Percentiles rank a stretch among this genome's conserved stretches.
Conservation (phyloP, 2,888 invertebrate genomes). For the Eristalis intricaria region DNA sequence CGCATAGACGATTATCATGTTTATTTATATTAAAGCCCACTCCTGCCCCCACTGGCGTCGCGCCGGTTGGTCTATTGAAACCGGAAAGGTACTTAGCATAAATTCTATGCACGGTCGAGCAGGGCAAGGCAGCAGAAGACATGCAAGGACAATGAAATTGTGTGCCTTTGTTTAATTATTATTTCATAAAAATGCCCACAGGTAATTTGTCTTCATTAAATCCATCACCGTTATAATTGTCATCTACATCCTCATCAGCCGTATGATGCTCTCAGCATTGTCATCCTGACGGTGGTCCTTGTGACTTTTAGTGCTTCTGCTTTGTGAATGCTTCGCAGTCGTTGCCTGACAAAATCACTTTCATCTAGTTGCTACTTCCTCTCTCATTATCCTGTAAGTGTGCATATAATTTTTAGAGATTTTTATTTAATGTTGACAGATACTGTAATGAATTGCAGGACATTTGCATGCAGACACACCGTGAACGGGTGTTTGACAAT, state of each 20-base stretch:
- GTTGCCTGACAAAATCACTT: slow-evolving; percentile 11
- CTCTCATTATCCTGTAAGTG: slow-evolving; percentile 18
- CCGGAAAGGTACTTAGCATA: slow-evolving; percentile 67
- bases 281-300: slow-evolving; percentile 41
- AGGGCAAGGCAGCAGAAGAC: slow-evolving; percentile 23
- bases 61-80: slow-evolving; percentile 30
- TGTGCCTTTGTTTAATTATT: slow-evolving; percentile 74
- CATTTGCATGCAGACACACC: background rate
- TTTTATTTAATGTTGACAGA: slow-evolving; percentile 10
- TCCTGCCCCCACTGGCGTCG: slow-evolving; percentile 2
- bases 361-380: background rate
- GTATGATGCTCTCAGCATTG: slow-evolving; percentile 11
- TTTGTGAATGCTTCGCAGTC: slow-evolving; percentile 36
- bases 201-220: slow-evolving; percentile 82
- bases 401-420: slow-evolving; percentile 15
- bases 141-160: slow-evolving; percentile 66
- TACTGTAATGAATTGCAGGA: slow-evolving; percentile 2
- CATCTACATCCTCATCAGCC: slow-evolving; percentile 52
- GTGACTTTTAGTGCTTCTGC: slow-evolving; percentile 61
- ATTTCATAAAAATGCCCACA: slow-evolving; percentile 80
- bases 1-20: slow-evolving; percentile 71
- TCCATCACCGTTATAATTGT: slow-evolving; percentile 69
- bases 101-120: slow-evolving; percentile 59
- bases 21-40: slow-evolving; percentile 68
- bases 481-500: background rate